Evolutionary conservation across 1,140 invertebrate species (phyloP).

Genomic region (Venustaconcha ellipsiformis): DNA sequence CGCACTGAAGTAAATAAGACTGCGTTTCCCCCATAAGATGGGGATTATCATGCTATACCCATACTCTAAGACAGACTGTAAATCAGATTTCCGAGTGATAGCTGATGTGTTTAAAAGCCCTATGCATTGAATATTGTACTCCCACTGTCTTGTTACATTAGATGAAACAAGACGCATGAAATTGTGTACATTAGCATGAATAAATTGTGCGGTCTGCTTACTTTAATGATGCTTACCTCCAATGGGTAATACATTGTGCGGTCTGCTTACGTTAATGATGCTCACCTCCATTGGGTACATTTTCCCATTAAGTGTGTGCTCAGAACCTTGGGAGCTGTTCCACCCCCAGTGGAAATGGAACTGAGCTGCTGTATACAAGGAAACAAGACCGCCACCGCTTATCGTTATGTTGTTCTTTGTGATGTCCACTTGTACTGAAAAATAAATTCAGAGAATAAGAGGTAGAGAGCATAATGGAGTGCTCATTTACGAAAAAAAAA

Average conservation of each 20-base stretch:
- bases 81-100: too few species aligned
- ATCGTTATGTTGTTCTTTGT: slow-evolving; percentile 2
- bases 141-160: too few species aligned
- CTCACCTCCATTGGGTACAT: slow-evolving; percentile 58
- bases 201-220: not conserved
- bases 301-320: slow-evolving; percentile 50
- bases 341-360: slow-evolving; percentile 66
- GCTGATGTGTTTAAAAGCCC: too few species aligned
- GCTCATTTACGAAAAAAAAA: too few species aligned
- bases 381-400: slow-evolving; percentile 33
- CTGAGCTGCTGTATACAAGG: slow-evolving; percentile 44
- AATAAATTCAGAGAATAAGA: not conserved
- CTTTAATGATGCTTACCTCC: slow-evolving; percentile 48
- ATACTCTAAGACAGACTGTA: too few species aligned
- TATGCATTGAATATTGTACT: too few species aligned
- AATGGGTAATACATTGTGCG: slow-evolving; percentile 41
- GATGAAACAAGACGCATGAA: too few species aligned
- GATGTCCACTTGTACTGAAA: slow-evolving; percentile 38
- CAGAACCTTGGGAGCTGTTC: slow-evolving; percentile 50
- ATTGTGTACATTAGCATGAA: too few species aligned
- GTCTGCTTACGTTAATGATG: not conserved
- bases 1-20: too few species aligned
- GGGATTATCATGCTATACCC: too few species aligned
- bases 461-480: too few species aligned
- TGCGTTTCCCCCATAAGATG: too few species aligned